Conservation (phyloP, 1,140 invertebrate genomes). For the Neodiprion pinetum region DNA sequence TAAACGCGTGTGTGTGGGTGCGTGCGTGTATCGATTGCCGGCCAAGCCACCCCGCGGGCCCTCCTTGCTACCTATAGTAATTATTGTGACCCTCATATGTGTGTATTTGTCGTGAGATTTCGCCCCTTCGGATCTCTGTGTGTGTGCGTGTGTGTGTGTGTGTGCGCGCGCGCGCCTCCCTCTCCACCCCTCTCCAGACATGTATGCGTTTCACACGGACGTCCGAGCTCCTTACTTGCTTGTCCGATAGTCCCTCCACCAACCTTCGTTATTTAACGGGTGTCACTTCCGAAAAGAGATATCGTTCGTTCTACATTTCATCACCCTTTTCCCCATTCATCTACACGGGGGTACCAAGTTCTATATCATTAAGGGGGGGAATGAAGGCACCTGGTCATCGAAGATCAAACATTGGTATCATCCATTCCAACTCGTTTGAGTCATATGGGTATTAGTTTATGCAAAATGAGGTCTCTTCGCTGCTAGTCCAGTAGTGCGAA, state of each 20-base stretch:
- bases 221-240: conserved; percentile 48
- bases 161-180: conserved; percentile 31
- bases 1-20: conserved; percentile 31
- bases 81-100: conserved; percentile 52
- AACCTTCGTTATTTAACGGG: conserved; percentile 53
- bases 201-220: conserved; percentile 25
- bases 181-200: neutral
- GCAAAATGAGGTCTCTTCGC: no score
- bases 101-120: conserved; percentile 50
- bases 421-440: no score
- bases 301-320: no score
- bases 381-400: no score
- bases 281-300: conserved; percentile 45
- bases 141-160: conserved; percentile 31
- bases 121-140: conserved; percentile 19
- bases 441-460: no score
- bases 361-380: no score
- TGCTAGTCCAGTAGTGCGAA: no score
- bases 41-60: conserved; percentile 46
- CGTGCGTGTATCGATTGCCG: conserved; percentile 59
- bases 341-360: no score
- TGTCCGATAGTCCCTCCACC: conserved; percentile 46
- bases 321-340: no score
- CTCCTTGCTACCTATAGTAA: conserved; percentile 51
- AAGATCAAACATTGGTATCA: no score